A percentile compares a stretch with the other conserved stretches of the same genome.
phyloP scores from a whole-genome alignment of 92 coral and sea anemone species.

The Palythoa caribaeorum region DNA sequence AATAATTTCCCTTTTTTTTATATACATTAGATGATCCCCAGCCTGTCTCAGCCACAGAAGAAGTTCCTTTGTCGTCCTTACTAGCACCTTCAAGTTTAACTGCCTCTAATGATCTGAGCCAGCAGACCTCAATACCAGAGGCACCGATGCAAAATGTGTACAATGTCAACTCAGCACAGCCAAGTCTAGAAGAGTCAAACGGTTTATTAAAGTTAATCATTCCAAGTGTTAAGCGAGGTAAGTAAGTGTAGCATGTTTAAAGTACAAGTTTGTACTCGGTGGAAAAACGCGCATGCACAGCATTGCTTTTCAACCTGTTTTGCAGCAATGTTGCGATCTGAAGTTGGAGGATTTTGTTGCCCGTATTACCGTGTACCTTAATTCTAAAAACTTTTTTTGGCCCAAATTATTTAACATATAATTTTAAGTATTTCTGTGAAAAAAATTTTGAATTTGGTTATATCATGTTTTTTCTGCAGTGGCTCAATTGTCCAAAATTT shows the following conservation, averaged over 20 bases:
- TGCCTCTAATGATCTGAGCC: slow-evolving; percentile 23
- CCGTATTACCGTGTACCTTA: too few relatives aligned
- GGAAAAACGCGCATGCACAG: too few relatives aligned
- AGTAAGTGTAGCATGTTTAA: not conserved
- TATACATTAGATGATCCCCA: not conserved
- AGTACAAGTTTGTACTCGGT: too few relatives aligned
- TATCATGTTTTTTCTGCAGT: too few relatives aligned
- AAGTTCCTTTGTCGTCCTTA: slow-evolving; percentile 31
- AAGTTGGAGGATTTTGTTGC: too few relatives aligned
- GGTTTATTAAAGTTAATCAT: not conserved
- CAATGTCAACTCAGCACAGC: not conserved
- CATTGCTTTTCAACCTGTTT: not conserved
- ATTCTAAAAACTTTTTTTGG: too few relatives aligned
- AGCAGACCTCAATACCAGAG: slow-evolving; percentile 9
- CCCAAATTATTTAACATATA: too few relatives aligned
- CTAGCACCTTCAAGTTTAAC: not conserved
- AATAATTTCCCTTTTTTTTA: not conserved
- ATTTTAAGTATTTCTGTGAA: too few relatives aligned
- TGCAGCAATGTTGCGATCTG: too few relatives aligned
- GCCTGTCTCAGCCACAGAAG: slow-evolving; percentile 1
- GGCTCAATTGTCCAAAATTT: too few relatives aligned
- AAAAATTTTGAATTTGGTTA: too few relatives aligned
- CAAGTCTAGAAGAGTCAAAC: not conserved
- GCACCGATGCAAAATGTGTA: slow-evolving; percentile 15
- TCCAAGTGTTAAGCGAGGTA: slow-evolving; percentile 29